phyloP scores from a whole-genome alignment of 2,888 invertebrate genomes.

The Tenthredo notha region DNA sequence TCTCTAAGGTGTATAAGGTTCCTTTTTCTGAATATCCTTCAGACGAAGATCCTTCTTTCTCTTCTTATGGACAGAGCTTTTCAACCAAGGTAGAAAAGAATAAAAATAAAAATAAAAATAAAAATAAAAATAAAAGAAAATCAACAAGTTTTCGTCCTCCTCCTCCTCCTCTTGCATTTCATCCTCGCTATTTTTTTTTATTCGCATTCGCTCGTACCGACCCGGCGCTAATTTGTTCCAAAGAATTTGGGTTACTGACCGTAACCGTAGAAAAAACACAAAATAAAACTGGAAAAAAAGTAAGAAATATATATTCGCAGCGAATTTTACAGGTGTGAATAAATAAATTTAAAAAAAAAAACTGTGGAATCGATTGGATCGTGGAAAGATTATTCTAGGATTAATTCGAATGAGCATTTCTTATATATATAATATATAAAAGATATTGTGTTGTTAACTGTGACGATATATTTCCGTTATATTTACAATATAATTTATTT shows the following conservation, averaged over 20 bases:
- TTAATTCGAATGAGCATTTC: not conserved
- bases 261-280: not conserved
- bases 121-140: not conserved
- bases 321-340: not conserved
- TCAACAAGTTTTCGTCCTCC: slow-evolving; percentile 19
- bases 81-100: not conserved
- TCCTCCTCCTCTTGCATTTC: not conserved
- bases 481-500: slow-evolving; percentile 35
- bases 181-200: slow-evolving; percentile 10
- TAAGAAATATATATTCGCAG: not conserved
- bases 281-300: not conserved
- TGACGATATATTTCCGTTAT: slow-evolving; percentile 39
- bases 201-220: not conserved
- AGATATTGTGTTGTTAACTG: slow-evolving; percentile 19
- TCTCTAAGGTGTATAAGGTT: slow-evolving; percentile 33
- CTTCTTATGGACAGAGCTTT: not conserved
- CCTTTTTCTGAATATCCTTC: slow-evolving; percentile 51
- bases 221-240: not conserved
- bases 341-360: not conserved
- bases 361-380: not conserved
- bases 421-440: too few species aligned
- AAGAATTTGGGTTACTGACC: slow-evolving; percentile 5
- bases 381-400: not conserved
- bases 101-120: not conserved
- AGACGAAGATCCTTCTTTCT: slow-evolving; percentile 58